A percentile compares a stretch with the other conserved stretches of the same genome.
phyloP scores from a whole-genome alignment of 2,888 invertebrate species.

The Brachyptera putata region DNA sequence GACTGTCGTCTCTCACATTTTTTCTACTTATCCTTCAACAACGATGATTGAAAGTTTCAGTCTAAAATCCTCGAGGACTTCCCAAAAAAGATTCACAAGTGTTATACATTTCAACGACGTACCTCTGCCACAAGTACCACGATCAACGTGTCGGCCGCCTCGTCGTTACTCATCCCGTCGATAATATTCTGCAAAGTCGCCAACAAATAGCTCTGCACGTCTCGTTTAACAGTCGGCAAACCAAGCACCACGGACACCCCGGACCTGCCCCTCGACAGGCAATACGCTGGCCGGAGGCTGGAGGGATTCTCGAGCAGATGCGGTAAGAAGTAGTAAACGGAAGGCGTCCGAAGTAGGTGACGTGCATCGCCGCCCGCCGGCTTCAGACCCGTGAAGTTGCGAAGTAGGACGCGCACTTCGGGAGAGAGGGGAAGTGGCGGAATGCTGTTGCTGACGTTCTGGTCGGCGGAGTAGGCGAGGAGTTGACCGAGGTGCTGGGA shows the following conservation, averaged over 20 bases:
- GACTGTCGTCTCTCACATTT: too few relatives aligned
- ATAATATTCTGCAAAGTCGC: slow-evolving; percentile 81
- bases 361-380: slow-evolving; percentile 46
- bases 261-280: slow-evolving; percentile 66
- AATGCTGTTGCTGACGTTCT: slow-evolving; percentile 1
- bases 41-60: too few relatives aligned
- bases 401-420: slow-evolving; percentile 46
- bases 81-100: too few relatives aligned
- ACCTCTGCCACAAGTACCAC: slow-evolving; percentile 84
- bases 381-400: slow-evolving; percentile 51
- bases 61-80: too few relatives aligned
- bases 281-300: slow-evolving; percentile 72
- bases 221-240: slow-evolving; percentile 84
- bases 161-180: slow-evolving; percentile 66
- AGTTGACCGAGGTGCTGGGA: slow-evolving; percentile 59
- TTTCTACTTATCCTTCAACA: too few relatives aligned
- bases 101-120: too few relatives aligned
- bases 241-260: slow-evolving; percentile 82
- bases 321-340: slow-evolving; percentile 80
- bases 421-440: slow-evolving; percentile 44
- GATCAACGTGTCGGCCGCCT: slow-evolving; percentile 74
- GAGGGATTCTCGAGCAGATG: slow-evolving; percentile 75
- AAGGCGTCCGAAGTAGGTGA: slow-evolving; percentile 62
- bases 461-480: slow-evolving; percentile 34
- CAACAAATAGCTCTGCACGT: slow-evolving; percentile 81